Conservation (phyloP, 2,888 invertebrate species). For the Anthoptus insignis region DNA sequence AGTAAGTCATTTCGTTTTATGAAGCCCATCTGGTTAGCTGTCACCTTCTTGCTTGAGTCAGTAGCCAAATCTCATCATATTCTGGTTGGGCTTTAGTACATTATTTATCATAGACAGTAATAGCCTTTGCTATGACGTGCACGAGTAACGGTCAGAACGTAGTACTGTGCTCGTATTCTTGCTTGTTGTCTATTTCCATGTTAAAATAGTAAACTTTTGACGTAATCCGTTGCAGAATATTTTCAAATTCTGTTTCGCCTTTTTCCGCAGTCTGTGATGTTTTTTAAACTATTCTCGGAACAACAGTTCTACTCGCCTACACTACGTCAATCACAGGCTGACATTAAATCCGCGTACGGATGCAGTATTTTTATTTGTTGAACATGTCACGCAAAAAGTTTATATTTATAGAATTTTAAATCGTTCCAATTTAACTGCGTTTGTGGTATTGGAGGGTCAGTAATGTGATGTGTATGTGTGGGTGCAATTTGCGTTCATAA, state of each 20-base stretch:
- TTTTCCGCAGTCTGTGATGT: neutral
- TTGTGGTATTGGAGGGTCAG: too few species aligned
- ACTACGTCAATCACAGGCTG: neutral
- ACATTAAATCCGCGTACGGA: neutral
- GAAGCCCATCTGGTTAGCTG: too few species aligned
- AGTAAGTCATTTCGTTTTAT: too few species aligned
- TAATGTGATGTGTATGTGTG: conserved; percentile 81
- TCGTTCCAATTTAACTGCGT: too few species aligned
- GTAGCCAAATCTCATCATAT: too few species aligned
- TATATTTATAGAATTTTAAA: neutral
- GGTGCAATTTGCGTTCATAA: conserved; percentile 69
- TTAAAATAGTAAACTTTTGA: neutral
- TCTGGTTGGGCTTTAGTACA: too few species aligned
- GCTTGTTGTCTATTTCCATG: neutral
- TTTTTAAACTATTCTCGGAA: neutral
- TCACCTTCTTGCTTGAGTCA: too few species aligned
- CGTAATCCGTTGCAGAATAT: neutral
- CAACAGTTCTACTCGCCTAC: neutral
- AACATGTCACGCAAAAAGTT: neutral
- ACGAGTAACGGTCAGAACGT: too few species aligned
- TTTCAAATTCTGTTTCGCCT: neutral
- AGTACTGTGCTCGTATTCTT: neutral
- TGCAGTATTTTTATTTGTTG: conserved; percentile 7
- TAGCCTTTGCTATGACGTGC: too few species aligned
- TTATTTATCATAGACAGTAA: too few species aligned